phyloP scores from a whole-genome alignment of 2,888 invertebrate species.

The Panopea generosa region DNA sequence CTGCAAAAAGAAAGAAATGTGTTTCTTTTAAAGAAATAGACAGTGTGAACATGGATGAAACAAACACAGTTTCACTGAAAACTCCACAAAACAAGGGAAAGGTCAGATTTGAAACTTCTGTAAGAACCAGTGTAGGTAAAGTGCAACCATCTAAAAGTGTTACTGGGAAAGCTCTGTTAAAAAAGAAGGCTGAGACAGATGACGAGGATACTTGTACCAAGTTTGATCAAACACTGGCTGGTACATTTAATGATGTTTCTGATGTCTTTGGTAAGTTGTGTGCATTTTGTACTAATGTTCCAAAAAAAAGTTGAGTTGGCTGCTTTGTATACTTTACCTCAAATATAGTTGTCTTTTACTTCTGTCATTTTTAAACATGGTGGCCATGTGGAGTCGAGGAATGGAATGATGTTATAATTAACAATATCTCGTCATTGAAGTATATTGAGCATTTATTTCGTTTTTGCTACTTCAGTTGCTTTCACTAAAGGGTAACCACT shows the following conservation, averaged over 20 bases:
- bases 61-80: no score
- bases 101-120: slow-evolving; percentile 7
- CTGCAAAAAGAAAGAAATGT: slow-evolving; percentile 5
- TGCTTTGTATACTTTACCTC: no score
- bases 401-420: no score
- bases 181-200: slow-evolving; percentile 22
- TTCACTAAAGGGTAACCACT: no score
- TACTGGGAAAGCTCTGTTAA: slow-evolving; percentile 48
- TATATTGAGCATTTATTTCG: no score
- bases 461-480: no score
- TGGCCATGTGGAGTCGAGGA: no score
- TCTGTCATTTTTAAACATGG: no score
- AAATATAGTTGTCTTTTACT: no score
- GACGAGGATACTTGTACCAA: slow-evolving; percentile 25
- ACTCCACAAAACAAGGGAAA: neutral
- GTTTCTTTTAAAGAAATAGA: neutral
- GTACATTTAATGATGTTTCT: slow-evolving; percentile 66
- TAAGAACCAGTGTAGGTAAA: slow-evolving; percentile 30
- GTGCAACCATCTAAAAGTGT: slow-evolving; percentile 36
- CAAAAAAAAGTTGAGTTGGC: no score
- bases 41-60: neutral
- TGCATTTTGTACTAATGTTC: neutral
- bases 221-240: slow-evolving; percentile 52
- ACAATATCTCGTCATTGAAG: no score
- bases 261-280: slow-evolving; percentile 71